Evolutionary conservation across 1,140 invertebrate genomes (phyloP).

Genomic region (Arion vulgaris): DNA sequence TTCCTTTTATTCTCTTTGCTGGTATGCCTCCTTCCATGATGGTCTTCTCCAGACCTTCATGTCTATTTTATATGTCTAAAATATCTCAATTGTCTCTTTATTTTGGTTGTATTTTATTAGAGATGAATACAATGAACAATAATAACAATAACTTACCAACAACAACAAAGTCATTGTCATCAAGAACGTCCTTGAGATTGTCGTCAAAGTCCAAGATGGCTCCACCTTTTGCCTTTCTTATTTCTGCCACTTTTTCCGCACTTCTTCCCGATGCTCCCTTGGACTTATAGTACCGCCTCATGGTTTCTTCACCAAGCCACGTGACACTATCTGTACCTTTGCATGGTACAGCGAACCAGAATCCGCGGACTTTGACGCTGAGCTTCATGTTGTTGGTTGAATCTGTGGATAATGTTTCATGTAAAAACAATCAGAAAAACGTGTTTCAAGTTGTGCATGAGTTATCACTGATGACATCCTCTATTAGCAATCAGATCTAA

Average conservation of each 20-base stretch:
- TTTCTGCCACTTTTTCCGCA: constrained; percentile 74
- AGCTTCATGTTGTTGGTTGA: constrained; percentile 79
- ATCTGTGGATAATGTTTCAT: not conserved
- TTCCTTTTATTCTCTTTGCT: no score
- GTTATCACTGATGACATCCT: no score
- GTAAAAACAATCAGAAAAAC: no score
- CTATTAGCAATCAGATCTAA: no score
- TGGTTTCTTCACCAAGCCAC: constrained; percentile 77
- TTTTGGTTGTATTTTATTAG: no score
- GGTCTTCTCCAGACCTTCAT: no score
- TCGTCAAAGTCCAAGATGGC: constrained; percentile 79
- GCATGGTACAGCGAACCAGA: constrained; percentile 80
- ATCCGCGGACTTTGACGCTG: constrained; percentile 77
- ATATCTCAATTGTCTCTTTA: no score
- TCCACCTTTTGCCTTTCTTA: constrained; percentile 78
- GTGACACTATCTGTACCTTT: constrained; percentile 72
- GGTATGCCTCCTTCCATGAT: no score
- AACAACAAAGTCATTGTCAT: constrained; percentile 80
- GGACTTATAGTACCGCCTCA: constrained; percentile 74
- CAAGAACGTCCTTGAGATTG: constrained; percentile 76
- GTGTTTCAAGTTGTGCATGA: no score
- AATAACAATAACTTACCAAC: constrained; percentile 74
- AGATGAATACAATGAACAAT: no score
- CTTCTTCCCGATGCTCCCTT: constrained; percentile 54
- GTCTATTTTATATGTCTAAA: no score